Percentiles rank a stretch among this genome's conserved stretches.
These are phyloP conservation scores for Drosophila ohnishii DNA, from an alignment of 1,140 invertebrate species.

Conservation along the genomic window DNA sequence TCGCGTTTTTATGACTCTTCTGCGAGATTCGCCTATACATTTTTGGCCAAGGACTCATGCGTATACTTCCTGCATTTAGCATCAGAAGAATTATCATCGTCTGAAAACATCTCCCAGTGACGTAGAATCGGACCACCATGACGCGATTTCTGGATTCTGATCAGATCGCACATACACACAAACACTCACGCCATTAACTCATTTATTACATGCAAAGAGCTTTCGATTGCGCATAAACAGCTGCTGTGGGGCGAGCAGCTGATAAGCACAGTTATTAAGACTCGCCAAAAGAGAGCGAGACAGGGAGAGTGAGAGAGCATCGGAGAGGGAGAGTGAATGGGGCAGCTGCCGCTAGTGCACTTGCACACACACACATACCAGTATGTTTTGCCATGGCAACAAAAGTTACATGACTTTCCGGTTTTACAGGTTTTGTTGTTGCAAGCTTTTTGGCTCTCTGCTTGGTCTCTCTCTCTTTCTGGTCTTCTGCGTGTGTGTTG, in stretches of 20 bases:
- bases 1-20: constrained; percentile 15
- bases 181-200: constrained; percentile 4
- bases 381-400: constrained; percentile 40
- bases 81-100: constrained; percentile 6
- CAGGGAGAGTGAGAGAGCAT: background rate
- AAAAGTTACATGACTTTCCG: constrained; percentile 66
- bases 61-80: constrained; percentile 30
- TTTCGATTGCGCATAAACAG: constrained; percentile 58
- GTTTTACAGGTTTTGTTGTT: constrained; percentile 68
- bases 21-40: constrained; percentile 27
- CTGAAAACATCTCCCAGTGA: constrained; percentile 29
- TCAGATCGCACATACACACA: constrained; percentile 7
- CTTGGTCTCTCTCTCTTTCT: background rate
- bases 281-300: constrained; percentile 23
- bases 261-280: constrained; percentile 68
- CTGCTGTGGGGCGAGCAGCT: constrained; percentile 65
- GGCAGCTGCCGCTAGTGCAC: constrained; percentile 32
- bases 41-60: constrained; percentile 45
- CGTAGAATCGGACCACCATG: constrained; percentile 25
- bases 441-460: constrained; percentile 49
- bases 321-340: constrained; percentile 18
- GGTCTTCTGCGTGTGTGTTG: background rate
- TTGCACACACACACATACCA: background rate
- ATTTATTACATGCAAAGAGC: constrained; percentile 33
- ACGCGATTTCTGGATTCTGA: constrained; percentile 6